phyloP scores from a whole-genome alignment of 2,888 invertebrate species.

The Lamellibrachia satsuma region DNA sequence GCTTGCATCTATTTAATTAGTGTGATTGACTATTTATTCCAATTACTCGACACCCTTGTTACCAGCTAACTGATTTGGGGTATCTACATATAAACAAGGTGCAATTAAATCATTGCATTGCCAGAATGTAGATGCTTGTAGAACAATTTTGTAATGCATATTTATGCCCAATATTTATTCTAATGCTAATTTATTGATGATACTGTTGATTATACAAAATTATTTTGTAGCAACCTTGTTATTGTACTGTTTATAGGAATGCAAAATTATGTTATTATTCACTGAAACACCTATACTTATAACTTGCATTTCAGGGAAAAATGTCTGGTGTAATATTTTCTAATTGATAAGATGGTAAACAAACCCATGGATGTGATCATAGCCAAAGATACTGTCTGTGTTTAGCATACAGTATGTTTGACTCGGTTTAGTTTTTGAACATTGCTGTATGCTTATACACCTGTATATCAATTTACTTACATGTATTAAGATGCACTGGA shows the following conservation, averaged over 20 bases:
- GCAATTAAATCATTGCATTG: background rate
- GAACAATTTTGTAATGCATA: background rate
- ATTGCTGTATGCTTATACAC: background rate
- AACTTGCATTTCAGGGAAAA: too few relatives aligned
- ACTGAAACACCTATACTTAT: too few relatives aligned
- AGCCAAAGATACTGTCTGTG: background rate
- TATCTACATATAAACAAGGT: background rate
- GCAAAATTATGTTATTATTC: background rate
- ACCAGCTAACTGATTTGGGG: background rate
- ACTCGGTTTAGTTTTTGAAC: background rate
- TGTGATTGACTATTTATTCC: background rate
- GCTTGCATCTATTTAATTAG: background rate
- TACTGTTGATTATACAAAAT: background rate
- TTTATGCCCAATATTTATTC: background rate
- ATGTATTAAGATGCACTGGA: background rate
- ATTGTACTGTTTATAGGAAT: background rate
- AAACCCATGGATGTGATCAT: background rate
- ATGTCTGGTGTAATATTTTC: background rate
- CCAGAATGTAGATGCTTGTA: background rate
- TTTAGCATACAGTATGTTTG: background rate
- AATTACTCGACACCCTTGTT: background rate
- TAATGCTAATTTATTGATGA: background rate
- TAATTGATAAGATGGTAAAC: too few relatives aligned
- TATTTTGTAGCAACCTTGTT: background rate
- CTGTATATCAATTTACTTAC: background rate